Evolutionary conservation across 2,888 invertebrate species (phyloP).

Genomic region (Syritta pipiens): DNA sequence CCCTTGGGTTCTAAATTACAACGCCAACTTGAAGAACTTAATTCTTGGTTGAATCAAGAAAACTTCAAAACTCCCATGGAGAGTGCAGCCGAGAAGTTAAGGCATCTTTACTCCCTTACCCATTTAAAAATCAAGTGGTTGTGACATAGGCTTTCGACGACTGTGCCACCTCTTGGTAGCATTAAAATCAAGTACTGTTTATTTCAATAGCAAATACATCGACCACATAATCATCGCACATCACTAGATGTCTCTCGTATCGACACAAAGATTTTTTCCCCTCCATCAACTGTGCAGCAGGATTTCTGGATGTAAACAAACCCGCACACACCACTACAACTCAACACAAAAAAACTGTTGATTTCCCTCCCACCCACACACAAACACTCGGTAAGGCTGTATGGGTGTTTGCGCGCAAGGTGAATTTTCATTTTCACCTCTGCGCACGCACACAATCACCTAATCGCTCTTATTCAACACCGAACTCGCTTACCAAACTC

Average conservation of each 20-base stretch:
- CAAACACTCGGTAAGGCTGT: background rate
- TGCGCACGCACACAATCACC: slow-evolving; percentile 55
- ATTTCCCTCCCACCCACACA: slow-evolving; percentile 38
- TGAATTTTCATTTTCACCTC: slow-evolving; percentile 42
- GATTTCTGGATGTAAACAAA: slow-evolving; percentile 60
- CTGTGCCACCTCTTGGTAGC: too few species aligned
- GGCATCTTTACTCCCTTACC: too few species aligned
- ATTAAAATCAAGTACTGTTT: too few species aligned
- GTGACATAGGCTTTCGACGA: too few species aligned
- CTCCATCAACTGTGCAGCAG: slow-evolving; percentile 17
- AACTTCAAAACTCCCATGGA: too few species aligned
- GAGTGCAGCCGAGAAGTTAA: too few species aligned
- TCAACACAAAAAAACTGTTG: slow-evolving; percentile 44
- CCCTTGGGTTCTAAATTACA: too few species aligned
- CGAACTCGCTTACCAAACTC: slow-evolving; percentile 41
- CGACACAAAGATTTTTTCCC: background rate
- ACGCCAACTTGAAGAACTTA: too few species aligned
- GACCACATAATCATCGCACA: background rate
- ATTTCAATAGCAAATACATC: background rate
- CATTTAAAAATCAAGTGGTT: too few species aligned
- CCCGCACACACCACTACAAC: background rate
- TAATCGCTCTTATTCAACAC: slow-evolving; percentile 19
- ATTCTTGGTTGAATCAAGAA: too few species aligned
- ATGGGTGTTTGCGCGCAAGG: slow-evolving; percentile 9
- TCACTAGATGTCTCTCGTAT: background rate